Evolutionary conservation across 2,797 vertebrate genomes (phyloP).

Genomic region (Anisognathus igniventris): DNA sequence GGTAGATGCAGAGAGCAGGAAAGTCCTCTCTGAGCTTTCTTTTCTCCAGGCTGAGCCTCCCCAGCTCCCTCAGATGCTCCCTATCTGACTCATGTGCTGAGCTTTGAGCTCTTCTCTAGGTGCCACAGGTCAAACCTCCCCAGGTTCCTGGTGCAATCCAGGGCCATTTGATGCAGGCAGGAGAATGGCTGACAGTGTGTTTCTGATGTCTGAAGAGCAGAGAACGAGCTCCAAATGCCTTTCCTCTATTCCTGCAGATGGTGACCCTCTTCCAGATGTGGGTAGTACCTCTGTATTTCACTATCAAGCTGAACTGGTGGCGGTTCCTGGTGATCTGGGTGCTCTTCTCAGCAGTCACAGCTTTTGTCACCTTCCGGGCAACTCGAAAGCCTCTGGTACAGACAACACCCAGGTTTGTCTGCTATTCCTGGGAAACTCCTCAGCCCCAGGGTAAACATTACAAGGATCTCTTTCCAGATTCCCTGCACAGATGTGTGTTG

Average conservation of each 20-base stretch:
- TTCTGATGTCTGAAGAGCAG: background rate
- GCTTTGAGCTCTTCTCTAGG: background rate
- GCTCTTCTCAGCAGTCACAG: constrained; percentile 93
- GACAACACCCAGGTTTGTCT: constrained; percentile 89
- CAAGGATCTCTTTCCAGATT: background rate
- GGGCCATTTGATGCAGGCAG: background rate
- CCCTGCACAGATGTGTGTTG: background rate
- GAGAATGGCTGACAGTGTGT: background rate
- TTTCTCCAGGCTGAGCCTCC: background rate
- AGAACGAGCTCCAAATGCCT: background rate
- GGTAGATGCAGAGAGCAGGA: background rate
- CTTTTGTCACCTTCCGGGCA: constrained; percentile 91
- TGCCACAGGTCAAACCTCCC: background rate
- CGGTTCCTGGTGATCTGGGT: constrained; percentile 93
- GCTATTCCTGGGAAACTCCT: fast-evolving
- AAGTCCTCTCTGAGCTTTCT: background rate
- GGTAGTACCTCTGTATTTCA: constrained; percentile 98
- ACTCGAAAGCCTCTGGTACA: constrained; percentile 93
- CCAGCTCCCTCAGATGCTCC: background rate
- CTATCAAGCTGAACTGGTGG: constrained; percentile 97
- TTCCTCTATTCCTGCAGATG: constrained; percentile 78
- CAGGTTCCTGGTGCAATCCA: too few relatives aligned
- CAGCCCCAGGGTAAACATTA: background rate
- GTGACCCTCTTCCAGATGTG: constrained; percentile 99
- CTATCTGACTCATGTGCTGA: fast-evolving